These are phyloP conservation scores for Siniperca obscura DNA, from an alignment of 2,797 vertebrate genomes.

Conservation along the genomic window DNA sequence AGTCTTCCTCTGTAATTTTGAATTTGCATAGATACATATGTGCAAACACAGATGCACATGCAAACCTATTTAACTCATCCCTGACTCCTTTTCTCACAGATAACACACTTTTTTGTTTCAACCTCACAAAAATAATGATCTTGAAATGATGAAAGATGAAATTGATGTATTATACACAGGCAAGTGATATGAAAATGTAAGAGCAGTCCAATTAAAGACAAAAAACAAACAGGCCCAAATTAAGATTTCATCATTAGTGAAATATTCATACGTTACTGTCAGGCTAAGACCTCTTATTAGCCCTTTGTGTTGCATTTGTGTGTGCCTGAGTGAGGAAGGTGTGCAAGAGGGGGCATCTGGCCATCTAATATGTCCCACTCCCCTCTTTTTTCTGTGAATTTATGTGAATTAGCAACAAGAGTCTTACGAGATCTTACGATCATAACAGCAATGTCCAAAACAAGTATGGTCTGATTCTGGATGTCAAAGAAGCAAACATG, in stretches of 20 bases:
- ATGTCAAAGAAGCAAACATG: background rate
- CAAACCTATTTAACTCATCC: background rate
- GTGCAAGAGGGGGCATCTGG: slow-evolving; percentile 22
- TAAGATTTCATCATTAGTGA: slow-evolving; percentile 92
- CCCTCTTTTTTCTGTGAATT: background rate
- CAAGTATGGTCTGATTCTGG: background rate
- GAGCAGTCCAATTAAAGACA: slow-evolving; percentile 20
- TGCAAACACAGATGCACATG: slow-evolving; percentile 30
- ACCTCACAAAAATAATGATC: slow-evolving; percentile 1
- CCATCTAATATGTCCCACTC: slow-evolving; percentile 68
- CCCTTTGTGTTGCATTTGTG: slow-evolving; percentile 78
- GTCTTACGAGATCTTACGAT: background rate
- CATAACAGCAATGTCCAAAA: background rate
- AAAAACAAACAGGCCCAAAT: slow-evolving; percentile 72
- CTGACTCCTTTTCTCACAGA: background rate
- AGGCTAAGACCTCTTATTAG: slow-evolving; percentile 87
- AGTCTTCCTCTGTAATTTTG: slow-evolving; percentile 23
- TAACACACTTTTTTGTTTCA: background rate
- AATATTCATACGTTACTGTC: slow-evolving; percentile 92
- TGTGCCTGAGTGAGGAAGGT: slow-evolving; percentile 23
- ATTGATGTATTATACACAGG: slow-evolving; percentile 1
- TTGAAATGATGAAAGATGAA: slow-evolving; percentile 9
- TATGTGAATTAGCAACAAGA: background rate
- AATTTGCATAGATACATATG: slow-evolving; percentile 27
- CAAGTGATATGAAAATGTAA: slow-evolving; percentile 7